Evolutionary conservation across 2,113 vertebrate species (phyloP), one percentile per base, ranked within the genome.

Genomic region (Sarotherodon lohbergeri): DNA sequence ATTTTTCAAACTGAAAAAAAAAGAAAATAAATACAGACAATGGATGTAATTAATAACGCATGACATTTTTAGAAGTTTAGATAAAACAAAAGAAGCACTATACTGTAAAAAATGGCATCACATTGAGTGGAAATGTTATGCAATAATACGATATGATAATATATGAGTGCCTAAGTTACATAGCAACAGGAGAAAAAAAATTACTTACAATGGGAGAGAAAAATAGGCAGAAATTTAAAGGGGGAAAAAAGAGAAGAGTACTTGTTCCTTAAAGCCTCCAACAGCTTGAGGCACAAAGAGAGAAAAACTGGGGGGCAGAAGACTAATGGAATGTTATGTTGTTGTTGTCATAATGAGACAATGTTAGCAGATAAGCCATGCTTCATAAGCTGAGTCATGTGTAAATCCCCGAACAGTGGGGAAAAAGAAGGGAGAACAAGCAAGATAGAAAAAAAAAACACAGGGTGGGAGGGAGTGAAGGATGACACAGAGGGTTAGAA

Each of bases 281-380:
- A 66, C 54, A 83, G 57, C 57, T 41, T 16, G 11, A 90, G 19
- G 41, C 55, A 54, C 27, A 89, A 86, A 55, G 43, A 80, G 63
- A 81, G 48, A 39, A 73, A 78, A 78, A 78, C 16, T n/a, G 56
- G 34, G 63, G 46, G 43, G 24, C 41, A 79, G 73, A 48, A 61
- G 36, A 17, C 84, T 73, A 76, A 89, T 56, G 73, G 66, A 88
- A 90, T 86, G 83, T 76, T 54, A 86, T 88, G 68, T 59, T 91
- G 68, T 59, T 91, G 80, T 90, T 88, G 80, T 88, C 84, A 85
- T 85, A 90, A 92, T 90, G 82, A 95, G 79, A 87, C 78, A 88
- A 91, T 83, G 88, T 90, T 86, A 87, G 59, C 89, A 92, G 88
- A 88, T 90, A 92, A 86, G 83, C 84, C 41, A 1, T 36, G 27